These are phyloP conservation scores for Pelagia noctiluca DNA, from an alignment of 30 jellyfish, hydroid and myxozoan genomes.

Conservation along the genomic window DNA sequence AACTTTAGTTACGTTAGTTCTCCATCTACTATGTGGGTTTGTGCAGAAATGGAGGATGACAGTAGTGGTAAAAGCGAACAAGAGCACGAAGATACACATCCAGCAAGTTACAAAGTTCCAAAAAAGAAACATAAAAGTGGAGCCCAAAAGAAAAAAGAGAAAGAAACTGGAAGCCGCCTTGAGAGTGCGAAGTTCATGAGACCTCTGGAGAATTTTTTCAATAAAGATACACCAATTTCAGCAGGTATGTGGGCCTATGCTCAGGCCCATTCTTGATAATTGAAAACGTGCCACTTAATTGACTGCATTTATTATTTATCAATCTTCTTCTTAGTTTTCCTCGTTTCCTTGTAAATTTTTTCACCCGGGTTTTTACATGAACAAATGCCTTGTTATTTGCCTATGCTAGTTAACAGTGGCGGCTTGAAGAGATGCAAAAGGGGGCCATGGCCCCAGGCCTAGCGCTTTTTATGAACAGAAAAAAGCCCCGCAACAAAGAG, in stretches of 20 bases:
- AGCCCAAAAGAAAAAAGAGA: constrained; percentile 16
- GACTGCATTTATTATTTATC: not conserved
- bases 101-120: constrained; percentile 14
- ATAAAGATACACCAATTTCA: not conserved
- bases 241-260: constrained; percentile 10
- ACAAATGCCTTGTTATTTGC: too few species aligned
- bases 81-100: constrained; percentile 14
- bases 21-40: not conserved
- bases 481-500: too few species aligned
- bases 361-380: too few species aligned
- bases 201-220: constrained; percentile 6
- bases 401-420: too few species aligned
- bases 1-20: not conserved
- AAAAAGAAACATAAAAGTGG: constrained; percentile 21
- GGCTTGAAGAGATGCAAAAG: too few species aligned
- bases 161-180: constrained; percentile 1
- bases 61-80: constrained; percentile 2
- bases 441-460: too few species aligned
- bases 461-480: too few species aligned
- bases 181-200: constrained; percentile 3
- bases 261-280: constrained; percentile 5
- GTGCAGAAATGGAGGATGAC: constrained; percentile 1
- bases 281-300: not conserved
- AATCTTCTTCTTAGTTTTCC: too few species aligned
- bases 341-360: too few species aligned